Evolutionary conservation across 2,797 vertebrate genomes (phyloP).

Genomic region (Chiropotes sagulatus): DNA sequence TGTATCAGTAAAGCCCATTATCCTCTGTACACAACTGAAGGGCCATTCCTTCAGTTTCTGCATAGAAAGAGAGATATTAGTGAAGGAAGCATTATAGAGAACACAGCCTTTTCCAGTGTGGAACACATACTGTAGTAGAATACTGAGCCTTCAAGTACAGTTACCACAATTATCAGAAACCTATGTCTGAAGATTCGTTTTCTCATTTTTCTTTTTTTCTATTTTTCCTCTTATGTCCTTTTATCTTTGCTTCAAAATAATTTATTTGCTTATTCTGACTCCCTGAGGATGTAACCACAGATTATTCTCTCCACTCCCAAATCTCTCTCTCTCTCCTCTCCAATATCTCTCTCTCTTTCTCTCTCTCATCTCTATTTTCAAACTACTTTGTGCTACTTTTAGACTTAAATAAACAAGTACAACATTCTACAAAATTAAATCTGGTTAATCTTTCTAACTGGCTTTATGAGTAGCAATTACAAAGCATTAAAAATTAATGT

Average conservation of each 20-base stretch:
- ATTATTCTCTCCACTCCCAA: accelerated
- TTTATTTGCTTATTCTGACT: neutral
- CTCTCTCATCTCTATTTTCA: neutral
- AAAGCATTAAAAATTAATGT: neutral
- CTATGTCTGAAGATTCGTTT: neutral
- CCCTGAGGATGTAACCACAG: neutral
- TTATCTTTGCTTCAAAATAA: neutral
- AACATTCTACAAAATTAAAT: neutral
- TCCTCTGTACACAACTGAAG: neutral
- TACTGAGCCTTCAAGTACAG: neutral
- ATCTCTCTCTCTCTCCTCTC: neutral
- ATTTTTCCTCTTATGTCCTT: neutral
- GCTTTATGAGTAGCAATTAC: neutral
- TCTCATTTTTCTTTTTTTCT: neutral
- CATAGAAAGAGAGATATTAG: neutral
- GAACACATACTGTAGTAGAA: neutral
- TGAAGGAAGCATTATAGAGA: neutral
- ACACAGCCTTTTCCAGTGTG: neutral
- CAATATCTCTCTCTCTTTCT: neutral
- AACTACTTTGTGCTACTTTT: neutral
- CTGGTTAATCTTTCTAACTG: neutral
- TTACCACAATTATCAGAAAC: neutral
- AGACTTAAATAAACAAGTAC: neutral
- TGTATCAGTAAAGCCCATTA: neutral
- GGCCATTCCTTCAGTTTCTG: neutral